Evolutionary conservation across 2,797 vertebrate genomes (phyloP).

Genomic region (Oreortyx pictus): DNA sequence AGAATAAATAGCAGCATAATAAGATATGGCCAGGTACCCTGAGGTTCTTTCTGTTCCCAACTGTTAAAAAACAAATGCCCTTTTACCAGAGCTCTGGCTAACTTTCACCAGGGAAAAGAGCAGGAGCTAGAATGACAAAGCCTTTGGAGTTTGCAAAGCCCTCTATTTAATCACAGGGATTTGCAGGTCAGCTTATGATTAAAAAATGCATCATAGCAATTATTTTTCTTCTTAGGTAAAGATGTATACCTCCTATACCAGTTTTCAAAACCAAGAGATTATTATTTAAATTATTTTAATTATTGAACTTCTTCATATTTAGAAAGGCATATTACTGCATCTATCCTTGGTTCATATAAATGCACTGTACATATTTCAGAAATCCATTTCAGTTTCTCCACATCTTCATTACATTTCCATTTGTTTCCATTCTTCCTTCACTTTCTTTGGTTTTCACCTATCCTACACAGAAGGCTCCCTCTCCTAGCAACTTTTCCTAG

Average conservation of each 20-base stretch:
- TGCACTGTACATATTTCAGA: neutral
- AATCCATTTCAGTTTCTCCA: neutral
- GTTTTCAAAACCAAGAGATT: conserved; percentile 16
- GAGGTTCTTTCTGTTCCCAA: conserved; percentile 8
- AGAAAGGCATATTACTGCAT: neutral
- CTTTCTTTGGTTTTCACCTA: neutral
- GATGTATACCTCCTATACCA: neutral
- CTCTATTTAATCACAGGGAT: neutral
- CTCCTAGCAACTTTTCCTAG: neutral
- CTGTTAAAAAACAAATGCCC: neutral
- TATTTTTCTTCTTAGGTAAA: conserved; percentile 1
- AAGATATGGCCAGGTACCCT: conserved; percentile 5
- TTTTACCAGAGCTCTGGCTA: conserved; percentile 15
- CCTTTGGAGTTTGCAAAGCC: neutral
- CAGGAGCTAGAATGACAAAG: neutral
- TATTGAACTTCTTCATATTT: neutral
- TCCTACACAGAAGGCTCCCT: neutral
- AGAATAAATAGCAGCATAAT: conserved; percentile 18
- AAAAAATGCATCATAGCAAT: neutral
- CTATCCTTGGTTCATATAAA: neutral
- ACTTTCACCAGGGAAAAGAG: conserved; percentile 7
- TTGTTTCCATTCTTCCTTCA: neutral
- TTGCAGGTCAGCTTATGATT: conserved; percentile 4
- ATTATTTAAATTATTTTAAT: neutral
- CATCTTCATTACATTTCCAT: neutral